These are phyloP conservation scores for Pampus argenteus DNA, from an alignment of 2,797 vertebrate genomes.

Conservation along the genomic window DNA sequence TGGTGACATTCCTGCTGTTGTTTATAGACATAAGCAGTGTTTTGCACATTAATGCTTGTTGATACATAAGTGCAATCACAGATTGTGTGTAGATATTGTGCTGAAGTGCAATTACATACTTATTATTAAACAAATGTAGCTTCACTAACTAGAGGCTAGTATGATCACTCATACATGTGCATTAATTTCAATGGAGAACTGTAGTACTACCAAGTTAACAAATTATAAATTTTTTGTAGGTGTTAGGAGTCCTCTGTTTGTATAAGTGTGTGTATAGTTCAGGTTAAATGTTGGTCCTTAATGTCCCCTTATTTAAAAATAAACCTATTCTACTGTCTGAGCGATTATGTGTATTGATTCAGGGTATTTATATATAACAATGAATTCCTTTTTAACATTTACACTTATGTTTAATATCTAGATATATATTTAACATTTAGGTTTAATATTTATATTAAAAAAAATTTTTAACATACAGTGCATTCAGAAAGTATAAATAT, in stretches of 20 bases:
- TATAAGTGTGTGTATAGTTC: not conserved
- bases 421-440: no score
- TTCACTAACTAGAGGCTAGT: not conserved
- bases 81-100: not conserved
- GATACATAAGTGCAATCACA: not conserved
- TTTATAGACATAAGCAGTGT: not conserved
- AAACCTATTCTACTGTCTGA: not conserved
- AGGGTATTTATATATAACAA: no score
- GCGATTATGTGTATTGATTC: not conserved
- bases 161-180: not conserved
- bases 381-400: no score
- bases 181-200: not conserved
- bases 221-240: not conserved
- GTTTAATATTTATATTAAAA: no score
- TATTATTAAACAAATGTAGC: not conserved
- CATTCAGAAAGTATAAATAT: no score
- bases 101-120: not conserved
- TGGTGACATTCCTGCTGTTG: not conserved
- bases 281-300: not conserved
- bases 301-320: conserved; percentile 1
- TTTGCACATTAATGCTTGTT: not conserved
- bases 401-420: no score
- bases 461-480: no score
- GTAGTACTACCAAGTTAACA: not conserved
- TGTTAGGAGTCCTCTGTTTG: not conserved